Conservation (phyloP, 2,797 vertebrate genomes). For the Amblyopsis hoosieri region DNA sequence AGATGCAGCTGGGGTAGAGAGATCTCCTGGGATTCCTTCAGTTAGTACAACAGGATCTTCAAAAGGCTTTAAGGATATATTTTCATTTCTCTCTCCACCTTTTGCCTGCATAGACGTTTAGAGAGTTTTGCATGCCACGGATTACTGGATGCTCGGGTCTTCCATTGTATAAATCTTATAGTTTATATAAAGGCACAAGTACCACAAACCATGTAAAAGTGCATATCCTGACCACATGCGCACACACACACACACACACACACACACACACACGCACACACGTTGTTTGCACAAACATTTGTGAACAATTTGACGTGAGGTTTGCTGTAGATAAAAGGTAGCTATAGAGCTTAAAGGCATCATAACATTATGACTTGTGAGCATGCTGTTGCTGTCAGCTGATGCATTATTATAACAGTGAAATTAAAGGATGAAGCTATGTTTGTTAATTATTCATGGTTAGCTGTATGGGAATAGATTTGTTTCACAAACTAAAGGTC, state of each 20-base stretch:
- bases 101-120: background rate
- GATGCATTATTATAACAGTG: conserved; percentile 26
- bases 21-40: conserved; percentile 40
- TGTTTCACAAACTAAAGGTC: too few species aligned
- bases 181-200: conserved; percentile 17
- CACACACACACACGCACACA: conserved; percentile 16
- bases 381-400: conserved; percentile 45
- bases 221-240: conserved; percentile 1
- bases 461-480: too few species aligned
- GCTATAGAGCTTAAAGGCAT: too few species aligned
- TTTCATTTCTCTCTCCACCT: background rate
- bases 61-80: background rate
- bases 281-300: conserved; percentile 34
- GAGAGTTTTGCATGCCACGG: background rate
- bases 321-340: background rate
- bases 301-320: conserved; percentile 22
- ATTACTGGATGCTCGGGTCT: background rate
- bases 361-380: conserved; percentile 3
- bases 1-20: conserved; percentile 46
- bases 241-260: conserved; percentile 10
- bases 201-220: conserved; percentile 19
- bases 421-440: background rate
- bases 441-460: too few species aligned
- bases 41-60: conserved; percentile 24
- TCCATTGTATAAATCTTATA: background rate